Evolutionary conservation across 2,797 vertebrate species (phyloP), one percentile per base, ranked within the genome.

Genomic region (Sebastes kiyomatsui): DNA sequence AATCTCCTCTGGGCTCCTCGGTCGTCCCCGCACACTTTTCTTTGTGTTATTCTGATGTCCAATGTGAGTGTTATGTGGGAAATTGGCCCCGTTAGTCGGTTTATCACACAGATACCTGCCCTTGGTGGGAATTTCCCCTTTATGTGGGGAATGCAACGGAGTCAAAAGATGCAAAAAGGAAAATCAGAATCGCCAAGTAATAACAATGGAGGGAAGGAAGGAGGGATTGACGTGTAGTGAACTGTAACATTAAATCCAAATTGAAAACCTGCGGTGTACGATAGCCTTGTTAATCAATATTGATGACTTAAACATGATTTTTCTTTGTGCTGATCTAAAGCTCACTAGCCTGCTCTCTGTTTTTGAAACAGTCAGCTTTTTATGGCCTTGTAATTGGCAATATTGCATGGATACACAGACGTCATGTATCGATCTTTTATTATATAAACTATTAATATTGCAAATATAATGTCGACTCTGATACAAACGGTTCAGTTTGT

Each of bases 41-140:
- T 59, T 83, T 67, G 67, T 79, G n/a, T 72, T 75, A 60, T 67
- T 88, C 56, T 70, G 60, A 81, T 35, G 49, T 74, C 52, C 58
- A 67, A 67, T 72, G 56, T 55, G 74, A 81, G 56, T 32, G 25
- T 72, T 80, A 64, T 62, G 56, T 28, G 30, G 55, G 27, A 52
- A 80, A 74, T 4, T 49, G 46, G 16, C 55, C 38, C 38, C 32
- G 46, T 58, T 38, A 32, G 46, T 82, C 72, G 32, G 52, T 62
- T 79, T 81, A 33, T 70, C 11, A 65, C 30, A 69, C 54, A 72
- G 60, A 72, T 46, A 49, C 46, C 20, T 18, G 16, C 30, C 62
- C 33, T 30, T 10, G 42, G 49, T 77, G 58, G 38, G 62, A 82
- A 64, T 49, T 42, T 67, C n/a, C 22, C 18, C n/a, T 58, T 55